These are phyloP conservation scores for Hormiphora californensis DNA, from an alignment of 37 sponge, comb jelly and placozoan genomes.

Conservation along the genomic window DNA sequence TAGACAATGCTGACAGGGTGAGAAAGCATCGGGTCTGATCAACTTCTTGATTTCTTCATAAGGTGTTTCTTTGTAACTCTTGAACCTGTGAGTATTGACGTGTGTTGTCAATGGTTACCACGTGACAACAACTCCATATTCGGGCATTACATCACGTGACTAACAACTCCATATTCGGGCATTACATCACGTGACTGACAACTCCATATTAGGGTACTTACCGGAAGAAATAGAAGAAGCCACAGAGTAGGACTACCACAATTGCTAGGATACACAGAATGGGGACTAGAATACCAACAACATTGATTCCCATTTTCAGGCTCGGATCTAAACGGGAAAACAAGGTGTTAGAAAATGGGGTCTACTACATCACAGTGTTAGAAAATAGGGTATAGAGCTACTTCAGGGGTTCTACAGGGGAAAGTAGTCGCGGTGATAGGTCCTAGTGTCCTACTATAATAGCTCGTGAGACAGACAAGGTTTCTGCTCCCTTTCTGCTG, in stretches of 20 bases:
- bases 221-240: constrained; percentile 51
- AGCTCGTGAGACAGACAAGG: too few relatives aligned
- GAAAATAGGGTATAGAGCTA: too few relatives aligned
- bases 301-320: neutral
- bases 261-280: neutral
- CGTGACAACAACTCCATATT: too few relatives aligned
- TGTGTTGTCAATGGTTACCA: too few relatives aligned
- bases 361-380: too few relatives aligned
- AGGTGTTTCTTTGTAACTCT: constrained; percentile 23
- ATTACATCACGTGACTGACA: neutral
- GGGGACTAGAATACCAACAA: neutral
- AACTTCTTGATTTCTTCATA: constrained; percentile 40
- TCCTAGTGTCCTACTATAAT: too few relatives aligned
- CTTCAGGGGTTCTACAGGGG: too few relatives aligned
- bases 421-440: too few relatives aligned
- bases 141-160: too few relatives aligned
- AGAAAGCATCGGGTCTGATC: constrained; percentile 22
- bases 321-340: too few relatives aligned
- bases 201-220: neutral
- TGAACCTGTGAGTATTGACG: neutral
- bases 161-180: neutral
- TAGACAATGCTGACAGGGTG: constrained; percentile 25
- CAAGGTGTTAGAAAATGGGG: too few relatives aligned
- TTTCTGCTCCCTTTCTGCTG: too few relatives aligned
- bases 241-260: neutral